Conservation (phyloP, 2,797 vertebrate genomes). For the Cyprinodon diabolis region DNA sequence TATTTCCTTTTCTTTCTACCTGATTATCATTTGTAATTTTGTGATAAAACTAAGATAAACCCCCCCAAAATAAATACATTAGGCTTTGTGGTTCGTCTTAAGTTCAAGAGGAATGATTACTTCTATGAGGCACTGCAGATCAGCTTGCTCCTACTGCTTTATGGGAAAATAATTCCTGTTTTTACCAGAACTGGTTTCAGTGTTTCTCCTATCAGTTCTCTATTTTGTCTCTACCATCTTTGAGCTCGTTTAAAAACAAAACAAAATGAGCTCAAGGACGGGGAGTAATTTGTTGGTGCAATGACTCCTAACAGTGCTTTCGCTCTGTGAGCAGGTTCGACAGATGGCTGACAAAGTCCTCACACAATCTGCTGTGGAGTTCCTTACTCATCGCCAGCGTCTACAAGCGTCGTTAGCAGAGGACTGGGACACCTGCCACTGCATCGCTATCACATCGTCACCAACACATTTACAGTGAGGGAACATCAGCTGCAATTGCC, state of each 20-base stretch:
- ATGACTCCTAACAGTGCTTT: constrained; percentile 17
- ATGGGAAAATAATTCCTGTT: background rate
- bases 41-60: background rate
- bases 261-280: background rate
- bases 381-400: background rate
- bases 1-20: background rate
- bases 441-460: background rate
- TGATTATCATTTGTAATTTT: background rate
- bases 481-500: background rate
- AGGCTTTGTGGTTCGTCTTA: background rate
- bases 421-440: background rate
- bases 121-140: background rate
- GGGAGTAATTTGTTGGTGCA: background rate
- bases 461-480: background rate
- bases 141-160: background rate
- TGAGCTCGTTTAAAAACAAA: background rate
- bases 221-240: background rate
- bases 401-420: background rate
- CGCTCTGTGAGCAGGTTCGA: constrained; percentile 20
- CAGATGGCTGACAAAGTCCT: background rate
- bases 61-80: background rate
- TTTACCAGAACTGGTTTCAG: background rate
- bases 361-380: background rate
- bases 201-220: too few relatives aligned
- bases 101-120: background rate